A percentile compares a stretch with the other conserved stretches of the same genome.
Evolutionary conservation across 2,888 invertebrate genomes (phyloP).

Genomic region (Boloria selene): DNA sequence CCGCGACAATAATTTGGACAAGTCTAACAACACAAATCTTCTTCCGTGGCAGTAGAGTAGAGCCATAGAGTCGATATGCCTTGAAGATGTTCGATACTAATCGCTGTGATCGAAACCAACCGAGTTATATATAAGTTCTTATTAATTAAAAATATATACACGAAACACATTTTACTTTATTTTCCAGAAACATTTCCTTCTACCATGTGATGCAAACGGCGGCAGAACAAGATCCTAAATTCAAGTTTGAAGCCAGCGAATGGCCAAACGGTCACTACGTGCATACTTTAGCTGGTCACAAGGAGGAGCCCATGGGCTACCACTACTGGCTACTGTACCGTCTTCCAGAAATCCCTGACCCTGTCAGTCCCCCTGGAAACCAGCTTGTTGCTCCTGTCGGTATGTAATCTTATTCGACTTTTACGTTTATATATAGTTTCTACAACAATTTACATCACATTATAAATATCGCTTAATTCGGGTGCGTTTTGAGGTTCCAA

Average conservation of each 20-base stretch:
- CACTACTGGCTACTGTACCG: slow-evolving; percentile 95
- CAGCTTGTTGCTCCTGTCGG: slow-evolving; percentile 94
- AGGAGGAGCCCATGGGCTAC: slow-evolving; percentile 92
- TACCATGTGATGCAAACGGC: slow-evolving; percentile 92
- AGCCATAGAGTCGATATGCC: too few relatives aligned
- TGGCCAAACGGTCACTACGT: slow-evolving; percentile 97
- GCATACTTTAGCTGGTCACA: slow-evolving; percentile 90
- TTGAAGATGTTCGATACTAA: too few relatives aligned
- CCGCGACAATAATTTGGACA: too few relatives aligned
- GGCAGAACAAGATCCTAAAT: slow-evolving; percentile 88
- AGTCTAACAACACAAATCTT: too few relatives aligned
- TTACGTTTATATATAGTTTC: too few relatives aligned
- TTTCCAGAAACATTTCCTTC: slow-evolving; percentile 83
- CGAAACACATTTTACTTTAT: slow-evolving; percentile 31
- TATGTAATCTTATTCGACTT: slow-evolving; percentile 60
- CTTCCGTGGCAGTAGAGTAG: too few relatives aligned
- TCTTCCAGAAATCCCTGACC: slow-evolving; percentile 90
- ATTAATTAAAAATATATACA: too few relatives aligned
- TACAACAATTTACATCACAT: too few relatives aligned
- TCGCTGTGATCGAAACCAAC: too few relatives aligned
- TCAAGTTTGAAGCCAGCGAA: slow-evolving; percentile 90
- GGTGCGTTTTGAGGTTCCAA: too few relatives aligned
- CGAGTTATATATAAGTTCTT: too few relatives aligned
- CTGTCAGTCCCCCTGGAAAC: slow-evolving; percentile 91
- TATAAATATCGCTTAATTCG: too few relatives aligned